Conservation (phyloP, 2,888 invertebrate genomes). For the Megastigmus dorsalis region DNA sequence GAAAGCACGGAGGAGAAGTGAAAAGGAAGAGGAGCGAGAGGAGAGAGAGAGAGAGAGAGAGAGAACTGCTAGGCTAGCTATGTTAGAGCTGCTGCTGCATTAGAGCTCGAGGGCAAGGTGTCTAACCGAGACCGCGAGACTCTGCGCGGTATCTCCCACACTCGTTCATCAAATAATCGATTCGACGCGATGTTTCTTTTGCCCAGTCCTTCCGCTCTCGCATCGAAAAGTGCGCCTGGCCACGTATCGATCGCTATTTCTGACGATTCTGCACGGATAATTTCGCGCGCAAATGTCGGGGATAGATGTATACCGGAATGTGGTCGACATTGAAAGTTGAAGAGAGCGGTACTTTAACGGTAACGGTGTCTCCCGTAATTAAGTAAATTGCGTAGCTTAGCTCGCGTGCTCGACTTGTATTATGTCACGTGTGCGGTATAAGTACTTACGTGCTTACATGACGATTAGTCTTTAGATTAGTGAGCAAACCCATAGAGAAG, state of each 20-base stretch:
- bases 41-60: too few species aligned
- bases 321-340: conserved; percentile 54
- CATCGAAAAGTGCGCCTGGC: too few species aligned
- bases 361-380: conserved; percentile 56
- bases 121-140: too few species aligned
- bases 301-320: conserved; percentile 18
- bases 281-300: neutral
- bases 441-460: conserved; percentile 47
- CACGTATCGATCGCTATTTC: neutral
- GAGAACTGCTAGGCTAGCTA: too few species aligned
- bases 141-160: neutral
- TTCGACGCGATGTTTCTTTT: neutral
- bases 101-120: too few species aligned
- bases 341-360: conserved; percentile 48
- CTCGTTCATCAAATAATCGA: neutral
- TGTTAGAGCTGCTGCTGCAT: too few species aligned
- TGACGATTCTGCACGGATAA: conserved; percentile 1
- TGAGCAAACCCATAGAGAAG: conserved; percentile 30
- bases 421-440: conserved; percentile 45
- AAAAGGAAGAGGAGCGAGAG: too few species aligned
- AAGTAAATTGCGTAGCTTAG: conserved; percentile 51
- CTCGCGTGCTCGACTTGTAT: conserved; percentile 44
- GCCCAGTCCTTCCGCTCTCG: too few species aligned
- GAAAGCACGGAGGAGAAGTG: too few species aligned
- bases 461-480: conserved; percentile 55